Conservation (phyloP, 2,797 vertebrate species). For the Miichthys miiuy region DNA sequence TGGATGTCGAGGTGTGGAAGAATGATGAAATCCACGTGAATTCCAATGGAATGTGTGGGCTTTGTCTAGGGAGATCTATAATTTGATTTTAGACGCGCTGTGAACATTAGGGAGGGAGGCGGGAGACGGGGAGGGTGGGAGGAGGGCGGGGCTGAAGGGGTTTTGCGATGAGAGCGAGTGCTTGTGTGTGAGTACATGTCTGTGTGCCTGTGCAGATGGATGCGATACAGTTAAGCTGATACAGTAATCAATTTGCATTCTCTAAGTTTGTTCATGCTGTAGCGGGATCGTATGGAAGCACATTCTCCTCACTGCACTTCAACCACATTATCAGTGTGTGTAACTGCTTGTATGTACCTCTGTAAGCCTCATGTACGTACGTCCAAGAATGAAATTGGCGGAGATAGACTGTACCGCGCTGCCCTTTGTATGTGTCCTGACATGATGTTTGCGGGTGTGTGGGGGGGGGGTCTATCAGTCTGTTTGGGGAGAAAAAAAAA, state of each 20-base stretch:
- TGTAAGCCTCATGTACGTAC: slow-evolving; percentile 54
- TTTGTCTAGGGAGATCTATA: slow-evolving; percentile 75
- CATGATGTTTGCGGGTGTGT: slow-evolving; percentile 32
- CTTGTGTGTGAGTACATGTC: slow-evolving; percentile 49
- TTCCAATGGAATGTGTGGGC: slow-evolving; percentile 85
- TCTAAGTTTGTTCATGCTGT: slow-evolving; percentile 78
- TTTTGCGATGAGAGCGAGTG: slow-evolving; percentile 40
- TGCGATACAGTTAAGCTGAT: slow-evolving; percentile 66
- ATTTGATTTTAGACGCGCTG: slow-evolving; percentile 80
- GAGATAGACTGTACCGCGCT: slow-evolving; percentile 44
- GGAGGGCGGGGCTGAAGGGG: slow-evolving; percentile 20
- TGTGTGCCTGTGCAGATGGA: slow-evolving; percentile 71
- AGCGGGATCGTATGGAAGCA: slow-evolving; percentile 68
- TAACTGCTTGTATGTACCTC: slow-evolving; percentile 54
- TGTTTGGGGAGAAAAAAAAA: not conserved
- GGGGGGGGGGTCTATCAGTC: slow-evolving; percentile 16
- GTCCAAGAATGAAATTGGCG: slow-evolving; percentile 46
- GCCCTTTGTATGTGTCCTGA: slow-evolving; percentile 50
- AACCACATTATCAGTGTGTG: slow-evolving; percentile 62
- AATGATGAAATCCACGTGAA: slow-evolving; percentile 75
- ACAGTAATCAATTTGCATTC: slow-evolving; percentile 68
- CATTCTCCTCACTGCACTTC: slow-evolving; percentile 65
- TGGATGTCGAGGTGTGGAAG: slow-evolving; percentile 47
- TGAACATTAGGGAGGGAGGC: slow-evolving; percentile 61
- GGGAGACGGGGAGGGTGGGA: slow-evolving; percentile 6